A percentile compares a stretch with the other conserved stretches of the same genome.
Evolutionary conservation across 2,113 vertebrate species (phyloP).

Genomic region (Campylorhamphus procurvoides): DNA sequence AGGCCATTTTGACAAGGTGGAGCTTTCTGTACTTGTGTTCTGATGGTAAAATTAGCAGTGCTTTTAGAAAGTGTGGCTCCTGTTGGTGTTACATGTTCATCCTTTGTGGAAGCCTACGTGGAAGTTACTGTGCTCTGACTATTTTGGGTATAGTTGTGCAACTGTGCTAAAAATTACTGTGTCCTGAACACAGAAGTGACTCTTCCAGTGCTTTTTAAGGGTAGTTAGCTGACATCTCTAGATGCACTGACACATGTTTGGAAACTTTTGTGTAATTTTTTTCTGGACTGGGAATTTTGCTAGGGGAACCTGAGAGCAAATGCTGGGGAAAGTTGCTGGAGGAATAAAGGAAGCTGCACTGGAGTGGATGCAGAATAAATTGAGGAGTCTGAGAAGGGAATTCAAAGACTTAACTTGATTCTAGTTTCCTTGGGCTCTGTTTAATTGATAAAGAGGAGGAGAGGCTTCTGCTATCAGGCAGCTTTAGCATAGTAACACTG

Average conservation of each 20-base stretch:
- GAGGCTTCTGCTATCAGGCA: not conserved
- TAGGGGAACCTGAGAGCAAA: not conserved
- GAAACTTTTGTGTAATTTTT: not conserved
- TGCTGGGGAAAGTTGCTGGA: not conserved
- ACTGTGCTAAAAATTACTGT: not conserved
- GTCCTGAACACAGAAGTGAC: not conserved
- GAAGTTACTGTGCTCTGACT: not conserved
- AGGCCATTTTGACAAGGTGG: not conserved
- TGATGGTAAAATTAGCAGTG: not conserved
- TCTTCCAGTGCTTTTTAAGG: not conserved
- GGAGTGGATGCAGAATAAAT: not conserved
- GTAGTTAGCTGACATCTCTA: not conserved
- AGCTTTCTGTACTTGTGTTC: not conserved
- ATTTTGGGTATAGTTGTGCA: not conserved
- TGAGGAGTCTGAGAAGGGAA: not conserved
- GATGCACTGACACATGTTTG: rapidly evolving
- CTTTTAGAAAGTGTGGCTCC: not conserved
- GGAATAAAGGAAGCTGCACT: not conserved
- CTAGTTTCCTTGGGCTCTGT: not conserved
- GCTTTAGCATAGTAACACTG: not conserved
- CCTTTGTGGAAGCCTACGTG: not conserved
- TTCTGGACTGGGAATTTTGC: not conserved
- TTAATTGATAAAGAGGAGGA: not conserved
- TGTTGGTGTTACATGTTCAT: not conserved
- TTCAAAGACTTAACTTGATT: not conserved